These are phyloP conservation scores for Diorhabda carinulata DNA, from an alignment of 1,140 invertebrate species.

Conservation along the genomic window DNA sequence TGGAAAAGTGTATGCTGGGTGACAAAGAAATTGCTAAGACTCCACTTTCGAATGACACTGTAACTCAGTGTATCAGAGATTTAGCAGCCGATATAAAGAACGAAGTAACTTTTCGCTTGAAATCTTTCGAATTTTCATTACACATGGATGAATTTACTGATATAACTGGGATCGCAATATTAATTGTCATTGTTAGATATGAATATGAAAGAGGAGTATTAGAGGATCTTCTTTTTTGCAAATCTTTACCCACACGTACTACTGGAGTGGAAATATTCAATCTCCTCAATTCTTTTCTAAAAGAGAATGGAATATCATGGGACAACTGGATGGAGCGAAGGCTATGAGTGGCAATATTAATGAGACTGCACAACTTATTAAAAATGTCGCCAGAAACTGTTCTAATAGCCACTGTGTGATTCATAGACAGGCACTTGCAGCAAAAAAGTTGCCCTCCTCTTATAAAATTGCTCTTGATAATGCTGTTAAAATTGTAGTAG, in stretches of 20 bases:
- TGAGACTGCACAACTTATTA: slow-evolving; percentile 35
- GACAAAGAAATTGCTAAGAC: slow-evolving; percentile 20
- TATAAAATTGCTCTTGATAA: slow-evolving; percentile 23
- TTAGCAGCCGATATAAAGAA: slow-evolving; percentile 1
- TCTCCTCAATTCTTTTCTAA: slow-evolving; percentile 31
- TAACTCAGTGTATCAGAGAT: too few relatives aligned
- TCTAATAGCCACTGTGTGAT: slow-evolving; percentile 41
- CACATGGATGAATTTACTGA: slow-evolving; percentile 26
- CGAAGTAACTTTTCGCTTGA: slow-evolving; percentile 11
- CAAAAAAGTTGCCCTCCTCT: slow-evolving; percentile 26
- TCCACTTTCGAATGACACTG: background rate
- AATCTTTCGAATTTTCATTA: slow-evolving; percentile 11
- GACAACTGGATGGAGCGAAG: too few relatives aligned
- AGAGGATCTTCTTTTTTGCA: too few relatives aligned
- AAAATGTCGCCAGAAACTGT: slow-evolving; percentile 36
- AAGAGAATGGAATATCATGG: background rate
- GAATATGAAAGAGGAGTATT: background rate
- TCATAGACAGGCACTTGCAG: slow-evolving; percentile 38
- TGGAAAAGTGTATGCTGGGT: slow-evolving; percentile 16
- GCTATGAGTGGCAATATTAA: slow-evolving; percentile 27
- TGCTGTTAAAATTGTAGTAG: slow-evolving; percentile 10
- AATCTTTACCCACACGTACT: background rate
- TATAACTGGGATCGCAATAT: slow-evolving; percentile 22
- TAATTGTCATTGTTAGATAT: slow-evolving; percentile 24
- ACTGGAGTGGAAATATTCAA: slow-evolving; percentile 36